Percentiles rank a stretch among this genome's conserved stretches.
Conservation (phyloP, 2,797 vertebrate species). For the Melanotaenia pygmaea region DNA sequence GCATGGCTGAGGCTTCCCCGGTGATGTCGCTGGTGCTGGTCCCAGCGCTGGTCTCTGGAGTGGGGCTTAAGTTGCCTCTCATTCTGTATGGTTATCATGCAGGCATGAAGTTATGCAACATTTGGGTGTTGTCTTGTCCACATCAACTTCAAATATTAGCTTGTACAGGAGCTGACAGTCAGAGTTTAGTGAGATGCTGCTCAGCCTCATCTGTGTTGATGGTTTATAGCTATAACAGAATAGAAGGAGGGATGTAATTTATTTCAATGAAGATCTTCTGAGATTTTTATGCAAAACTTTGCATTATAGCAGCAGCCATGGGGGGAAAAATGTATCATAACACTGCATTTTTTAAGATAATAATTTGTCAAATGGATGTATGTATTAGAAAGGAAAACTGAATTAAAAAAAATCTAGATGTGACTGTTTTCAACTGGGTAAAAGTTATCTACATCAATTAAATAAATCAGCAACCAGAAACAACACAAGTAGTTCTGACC, state of each 20-base stretch:
- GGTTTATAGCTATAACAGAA: conserved; percentile 8
- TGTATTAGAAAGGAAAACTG: background rate
- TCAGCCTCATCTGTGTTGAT: conserved; percentile 12
- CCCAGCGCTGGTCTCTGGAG: conserved; percentile 22
- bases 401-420: background rate
- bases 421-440: background rate
- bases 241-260: background rate
- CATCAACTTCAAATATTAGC: conserved; percentile 81
- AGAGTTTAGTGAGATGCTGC: conserved; percentile 45
- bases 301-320: background rate
- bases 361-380: background rate
- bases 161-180: conserved; percentile 50
- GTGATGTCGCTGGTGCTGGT: conserved; percentile 28
- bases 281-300: background rate
- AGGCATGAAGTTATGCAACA: conserved; percentile 79
- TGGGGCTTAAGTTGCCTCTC: conserved; percentile 36
- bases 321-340: background rate
- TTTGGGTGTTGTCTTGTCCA: conserved; percentile 83
- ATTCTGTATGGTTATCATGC: conserved; percentile 57
- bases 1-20: conserved; percentile 7
- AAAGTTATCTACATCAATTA: background rate
- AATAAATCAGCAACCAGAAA: background rate
- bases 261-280: background rate
- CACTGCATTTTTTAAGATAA: background rate
- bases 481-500: background rate